Evolutionary conservation across 2,888 invertebrate species (phyloP).

Genomic region (Hipparchia semele): DNA sequence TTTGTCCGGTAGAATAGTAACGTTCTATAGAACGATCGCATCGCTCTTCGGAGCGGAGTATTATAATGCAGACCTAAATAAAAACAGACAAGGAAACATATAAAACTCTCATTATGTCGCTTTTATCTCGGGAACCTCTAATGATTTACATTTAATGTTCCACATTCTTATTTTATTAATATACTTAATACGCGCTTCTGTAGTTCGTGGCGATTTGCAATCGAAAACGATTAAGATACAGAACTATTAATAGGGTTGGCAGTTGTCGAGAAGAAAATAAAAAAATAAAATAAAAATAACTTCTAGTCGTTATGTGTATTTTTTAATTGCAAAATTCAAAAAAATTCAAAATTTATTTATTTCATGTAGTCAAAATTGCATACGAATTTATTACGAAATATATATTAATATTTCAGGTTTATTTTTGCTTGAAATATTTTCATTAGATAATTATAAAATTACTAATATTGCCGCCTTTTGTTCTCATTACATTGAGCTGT

Average conservation of each 20-base stretch:
- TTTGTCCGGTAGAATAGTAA: too few relatives aligned
- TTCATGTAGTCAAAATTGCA: too few relatives aligned
- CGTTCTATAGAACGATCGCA: neutral
- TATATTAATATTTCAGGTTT: too few relatives aligned
- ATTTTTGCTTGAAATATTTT: too few relatives aligned
- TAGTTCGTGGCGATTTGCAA: constrained; percentile 32
- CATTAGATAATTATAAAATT: too few relatives aligned
- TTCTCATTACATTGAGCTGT: too few relatives aligned
- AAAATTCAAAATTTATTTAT: too few relatives aligned
- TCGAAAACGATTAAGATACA: constrained; percentile 33
- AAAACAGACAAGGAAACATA: constrained; percentile 25
- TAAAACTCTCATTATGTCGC: constrained; percentile 17
- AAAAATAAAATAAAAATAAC: too few relatives aligned
- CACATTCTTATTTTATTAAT: constrained; percentile 32
- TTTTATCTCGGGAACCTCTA: constrained; percentile 28
- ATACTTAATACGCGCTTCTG: constrained; percentile 35
- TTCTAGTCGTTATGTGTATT: too few relatives aligned
- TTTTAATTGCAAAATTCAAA: too few relatives aligned
- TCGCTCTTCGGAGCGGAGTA: neutral
- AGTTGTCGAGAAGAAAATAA: neutral
- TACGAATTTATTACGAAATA: too few relatives aligned
- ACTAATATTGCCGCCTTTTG: too few relatives aligned
- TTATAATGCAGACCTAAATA: neutral
- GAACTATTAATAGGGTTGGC: constrained; percentile 6
- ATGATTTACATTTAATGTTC: constrained; percentile 30